Percentiles rank a stretch among this genome's conserved stretches.
Evolutionary conservation across 2,888 invertebrate genomes (phyloP).

Genomic region (Rhagium mordax): DNA sequence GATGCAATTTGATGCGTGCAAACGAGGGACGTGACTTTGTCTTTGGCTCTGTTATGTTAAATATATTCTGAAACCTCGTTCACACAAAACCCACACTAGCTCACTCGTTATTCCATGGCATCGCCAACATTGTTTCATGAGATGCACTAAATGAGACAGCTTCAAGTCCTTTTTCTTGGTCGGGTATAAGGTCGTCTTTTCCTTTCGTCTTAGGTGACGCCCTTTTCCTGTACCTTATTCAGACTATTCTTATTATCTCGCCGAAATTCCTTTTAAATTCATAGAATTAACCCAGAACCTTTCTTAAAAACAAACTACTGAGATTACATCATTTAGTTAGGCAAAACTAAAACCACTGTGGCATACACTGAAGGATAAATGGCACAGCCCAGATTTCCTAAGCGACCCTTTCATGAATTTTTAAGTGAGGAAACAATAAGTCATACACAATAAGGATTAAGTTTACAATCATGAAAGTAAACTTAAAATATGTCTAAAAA

Average conservation of each 20-base stretch:
- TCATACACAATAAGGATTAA: too few relatives aligned
- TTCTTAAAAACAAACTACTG: constrained; percentile 25
- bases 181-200: constrained; percentile 42
- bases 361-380: background rate
- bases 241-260: constrained; percentile 70
- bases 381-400: background rate
- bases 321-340: background rate
- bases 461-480: too few relatives aligned
- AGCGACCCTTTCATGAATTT: background rate
- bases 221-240: constrained; percentile 51
- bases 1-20: constrained; percentile 51
- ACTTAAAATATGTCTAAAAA: too few relatives aligned
- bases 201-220: constrained; percentile 46
- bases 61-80: constrained; percentile 46
- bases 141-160: constrained; percentile 49
- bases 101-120: constrained; percentile 44
- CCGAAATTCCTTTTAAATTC: constrained; percentile 29
- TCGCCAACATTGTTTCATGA: constrained; percentile 46
- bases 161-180: constrained; percentile 44
- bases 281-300: constrained; percentile 26
- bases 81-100: constrained; percentile 43
- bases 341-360: background rate
- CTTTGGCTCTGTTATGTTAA: constrained; percentile 43
- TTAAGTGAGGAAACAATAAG: too few relatives aligned
- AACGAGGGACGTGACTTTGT: constrained; percentile 51